phyloP scores from a whole-genome alignment of 2,888 invertebrate genomes.

The Melinaea marsaeus region DNA sequence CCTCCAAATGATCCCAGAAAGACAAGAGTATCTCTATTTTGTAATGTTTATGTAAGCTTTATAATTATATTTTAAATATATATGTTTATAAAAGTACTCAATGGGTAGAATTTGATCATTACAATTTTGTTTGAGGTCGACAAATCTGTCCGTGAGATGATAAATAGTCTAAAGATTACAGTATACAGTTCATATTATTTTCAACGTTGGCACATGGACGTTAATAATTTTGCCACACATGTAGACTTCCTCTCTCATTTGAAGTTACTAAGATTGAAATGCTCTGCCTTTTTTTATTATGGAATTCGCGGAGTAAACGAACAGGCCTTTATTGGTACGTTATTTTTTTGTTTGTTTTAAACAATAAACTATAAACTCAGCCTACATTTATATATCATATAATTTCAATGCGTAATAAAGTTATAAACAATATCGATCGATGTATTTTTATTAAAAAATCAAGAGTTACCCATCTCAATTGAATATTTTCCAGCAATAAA shows the following conservation, averaged over 20 bases:
- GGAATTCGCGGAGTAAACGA: constrained; percentile 65
- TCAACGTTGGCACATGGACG: constrained; percentile 68
- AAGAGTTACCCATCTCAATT: neutral
- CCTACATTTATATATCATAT: too few species aligned
- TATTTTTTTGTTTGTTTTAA: neutral
- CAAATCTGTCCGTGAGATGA: constrained; percentile 60
- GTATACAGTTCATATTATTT: constrained; percentile 75
- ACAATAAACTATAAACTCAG: neutral
- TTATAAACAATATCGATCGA: neutral
- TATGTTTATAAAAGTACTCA: neutral
- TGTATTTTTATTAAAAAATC: neutral
- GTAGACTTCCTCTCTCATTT: constrained; percentile 73
- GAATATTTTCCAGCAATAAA: constrained; percentile 66
- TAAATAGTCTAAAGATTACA: constrained; percentile 60
- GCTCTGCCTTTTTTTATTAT: constrained; percentile 78
- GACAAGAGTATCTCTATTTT: constrained; percentile 57
- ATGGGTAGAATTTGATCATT: neutral
- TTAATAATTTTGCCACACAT: constrained; percentile 48
- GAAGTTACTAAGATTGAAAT: constrained; percentile 62
- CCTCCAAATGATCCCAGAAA: constrained; percentile 48
- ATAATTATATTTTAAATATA: neutral
- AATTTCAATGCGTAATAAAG: too few species aligned
- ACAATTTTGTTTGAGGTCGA: constrained; percentile 60
- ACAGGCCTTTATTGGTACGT: constrained; percentile 62
- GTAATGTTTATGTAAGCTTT: constrained; percentile 55